Evolutionary conservation across 1,140 invertebrate species (phyloP).

Genomic region (Apis florea): DNA sequence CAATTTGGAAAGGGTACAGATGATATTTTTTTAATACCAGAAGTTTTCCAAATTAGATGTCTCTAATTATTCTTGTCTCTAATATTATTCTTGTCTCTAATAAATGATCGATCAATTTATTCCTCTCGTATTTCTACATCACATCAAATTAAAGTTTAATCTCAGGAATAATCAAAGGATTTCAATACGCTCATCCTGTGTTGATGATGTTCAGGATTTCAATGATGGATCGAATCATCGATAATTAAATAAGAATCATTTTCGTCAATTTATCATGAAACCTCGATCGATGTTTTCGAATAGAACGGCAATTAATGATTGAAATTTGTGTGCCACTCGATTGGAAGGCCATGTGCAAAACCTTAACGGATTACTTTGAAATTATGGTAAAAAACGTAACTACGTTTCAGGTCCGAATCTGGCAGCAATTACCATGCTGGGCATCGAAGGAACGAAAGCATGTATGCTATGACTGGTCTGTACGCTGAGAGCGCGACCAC

Average conservation of each 20-base stretch:
- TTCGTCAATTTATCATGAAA: too few species aligned
- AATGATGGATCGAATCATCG: not conserved
- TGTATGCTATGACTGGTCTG: slow-evolving; percentile 93
- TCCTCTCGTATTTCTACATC: too few species aligned
- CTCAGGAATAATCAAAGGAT: not conserved
- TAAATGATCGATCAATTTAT: not conserved
- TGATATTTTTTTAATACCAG: too few species aligned
- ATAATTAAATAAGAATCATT: not conserved
- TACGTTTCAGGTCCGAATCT: slow-evolving; percentile 73
- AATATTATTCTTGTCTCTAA: not conserved
- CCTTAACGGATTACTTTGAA: slow-evolving; percentile 15
- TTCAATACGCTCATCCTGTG: not conserved
- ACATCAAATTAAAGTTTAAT: not conserved
- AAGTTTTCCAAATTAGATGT: too few species aligned
- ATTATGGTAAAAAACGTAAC: slow-evolving; percentile 36
- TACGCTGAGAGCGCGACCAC: slow-evolving; percentile 86
- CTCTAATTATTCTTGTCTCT: not conserved
- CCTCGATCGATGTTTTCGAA: too few species aligned
- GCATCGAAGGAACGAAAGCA: slow-evolving; percentile 89
- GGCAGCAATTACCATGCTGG: slow-evolving; percentile 79
- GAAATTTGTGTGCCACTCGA: too few species aligned
- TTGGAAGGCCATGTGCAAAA: too few species aligned
- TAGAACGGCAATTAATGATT: too few species aligned
- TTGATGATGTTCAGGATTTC: not conserved
- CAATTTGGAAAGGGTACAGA: too few species aligned